Evolutionary conservation across 2,113 vertebrate genomes (phyloP).

Genomic region (Chamaetylas fuelleborni): DNA sequence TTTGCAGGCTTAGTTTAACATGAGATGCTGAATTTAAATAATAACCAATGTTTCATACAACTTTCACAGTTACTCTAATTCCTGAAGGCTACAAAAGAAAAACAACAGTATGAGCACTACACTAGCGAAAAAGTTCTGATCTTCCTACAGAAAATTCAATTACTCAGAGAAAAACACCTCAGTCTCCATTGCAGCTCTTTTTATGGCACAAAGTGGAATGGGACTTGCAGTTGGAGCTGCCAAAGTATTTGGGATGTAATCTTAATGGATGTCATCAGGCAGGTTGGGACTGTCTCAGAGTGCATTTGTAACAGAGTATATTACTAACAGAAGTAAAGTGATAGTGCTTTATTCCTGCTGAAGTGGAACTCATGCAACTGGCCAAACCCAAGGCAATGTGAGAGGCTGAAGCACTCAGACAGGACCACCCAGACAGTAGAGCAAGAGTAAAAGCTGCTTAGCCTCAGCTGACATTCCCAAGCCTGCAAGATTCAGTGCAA

Average conservation of each 20-base stretch:
- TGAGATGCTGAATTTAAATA: neutral
- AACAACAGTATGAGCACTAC: neutral
- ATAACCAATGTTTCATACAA: neutral
- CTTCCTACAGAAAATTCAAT: neutral
- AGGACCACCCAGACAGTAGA: neutral
- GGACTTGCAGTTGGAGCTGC: neutral
- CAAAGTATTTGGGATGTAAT: neutral
- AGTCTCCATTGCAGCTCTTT: neutral
- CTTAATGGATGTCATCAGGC: neutral
- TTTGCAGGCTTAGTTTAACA: neutral
- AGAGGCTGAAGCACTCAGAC: neutral
- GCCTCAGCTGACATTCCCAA: neutral
- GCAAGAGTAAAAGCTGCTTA: neutral
- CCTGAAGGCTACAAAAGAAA: neutral
- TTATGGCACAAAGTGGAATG: neutral
- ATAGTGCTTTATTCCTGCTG: neutral
- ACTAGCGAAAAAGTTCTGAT: neutral
- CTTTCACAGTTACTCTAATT: neutral
- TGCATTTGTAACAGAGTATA: neutral
- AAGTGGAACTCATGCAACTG: neutral
- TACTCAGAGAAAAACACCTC: neutral
- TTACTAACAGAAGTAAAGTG: neutral
- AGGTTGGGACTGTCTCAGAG: neutral
- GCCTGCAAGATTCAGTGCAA: neutral
- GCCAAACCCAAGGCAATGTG: neutral